Base-by-base conservation (phyloP, 2,888 invertebrate genomes). In the Hoplodrina ambigua region DNA sequence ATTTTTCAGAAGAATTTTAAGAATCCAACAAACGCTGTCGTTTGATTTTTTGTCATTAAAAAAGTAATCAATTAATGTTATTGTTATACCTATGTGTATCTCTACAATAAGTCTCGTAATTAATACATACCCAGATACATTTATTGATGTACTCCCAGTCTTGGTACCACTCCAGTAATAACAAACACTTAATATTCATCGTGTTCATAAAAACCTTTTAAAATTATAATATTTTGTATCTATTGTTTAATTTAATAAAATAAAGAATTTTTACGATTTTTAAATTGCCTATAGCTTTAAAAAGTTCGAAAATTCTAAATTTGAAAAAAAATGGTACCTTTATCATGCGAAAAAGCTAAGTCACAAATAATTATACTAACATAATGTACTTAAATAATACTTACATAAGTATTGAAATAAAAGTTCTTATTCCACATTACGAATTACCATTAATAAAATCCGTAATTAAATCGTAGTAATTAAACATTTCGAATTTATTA, bases 81-180 rank as follows among this genome's bases (percentile, higher is more conserved):
- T 54, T 54, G 4, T 15, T 25, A n/a, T n/a, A 5, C 17, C 55
- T 37, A 4, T 37, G 8, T 8, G 37, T 37, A 37, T 37, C 1
- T 33, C 33, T 37, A 52, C 54, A 56, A 30, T 33, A 58, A 33
- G 49, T 62, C 19, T 53, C 6, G 52, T 63, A 69, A 69, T 67
- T 10, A 72, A 69, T 57, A 86, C 94, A 86, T 87, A 95, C 95
- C 95, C 95, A 95, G 80, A 95, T 95, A 83, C 91, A 89, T 57
- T 82, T 84, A 83, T 95, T 91, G 68, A 95, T 90, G 68, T 90
- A 81, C 37, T 94, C 92, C 94, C 95, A 95, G 37, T 95, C 95
- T 86, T 88, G 84, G 83, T 94, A 86, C 95, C 94, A 95, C 87
- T 95, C 95, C 72, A 88, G 62, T 76, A 94, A 87, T 72, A 95